A percentile compares a stretch with the other conserved stretches of the same genome.
Evolutionary conservation across 37 sponge, comb jelly and placozoan genomes (phyloP).

Genomic region (Spongilla lacustris): DNA sequence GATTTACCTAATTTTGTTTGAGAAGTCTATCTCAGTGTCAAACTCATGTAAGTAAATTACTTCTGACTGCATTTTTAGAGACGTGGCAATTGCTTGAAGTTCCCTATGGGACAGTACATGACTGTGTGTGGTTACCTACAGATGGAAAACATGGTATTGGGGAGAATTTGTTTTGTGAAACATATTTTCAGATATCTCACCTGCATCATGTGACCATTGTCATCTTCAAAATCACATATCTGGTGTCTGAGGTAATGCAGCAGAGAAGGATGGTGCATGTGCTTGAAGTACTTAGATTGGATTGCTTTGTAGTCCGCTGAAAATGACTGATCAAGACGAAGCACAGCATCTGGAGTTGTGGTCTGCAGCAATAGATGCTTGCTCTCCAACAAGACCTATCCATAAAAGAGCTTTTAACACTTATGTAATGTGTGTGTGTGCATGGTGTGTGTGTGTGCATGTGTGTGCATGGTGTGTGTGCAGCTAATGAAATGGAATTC

Average conservation of each 20-base stretch:
- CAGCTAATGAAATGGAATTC: too few species aligned
- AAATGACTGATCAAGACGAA: constrained; percentile 21
- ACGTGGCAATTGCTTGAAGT: not conserved
- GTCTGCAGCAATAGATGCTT: constrained; percentile 57
- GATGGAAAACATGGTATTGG: not conserved
- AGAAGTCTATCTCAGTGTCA: constrained; percentile 84
- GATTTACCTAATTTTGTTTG: constrained; percentile 67
- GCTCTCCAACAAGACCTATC: constrained; percentile 46
- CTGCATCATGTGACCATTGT: not conserved
- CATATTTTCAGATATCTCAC: not conserved
- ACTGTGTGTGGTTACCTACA: constrained; percentile 88
- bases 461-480: too few species aligned
- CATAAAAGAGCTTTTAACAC: not conserved
- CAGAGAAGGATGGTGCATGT: constrained; percentile 48
- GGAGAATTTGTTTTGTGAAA: too few species aligned
- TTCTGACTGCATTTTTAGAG: not conserved
- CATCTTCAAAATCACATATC: not conserved
- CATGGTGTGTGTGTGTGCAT: too few species aligned
- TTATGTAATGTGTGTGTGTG: not conserved
- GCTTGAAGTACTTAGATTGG: constrained; percentile 23
- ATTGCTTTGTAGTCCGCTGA: not conserved
- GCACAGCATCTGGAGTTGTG: constrained; percentile 67
- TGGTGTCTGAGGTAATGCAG: constrained; percentile 33
- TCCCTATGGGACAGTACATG: constrained; percentile 61
- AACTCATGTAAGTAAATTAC: constrained; percentile 66